Base-by-base conservation (phyloP, 2,797 vertebrate genomes). In the Cynopterus sphinx region DNA sequence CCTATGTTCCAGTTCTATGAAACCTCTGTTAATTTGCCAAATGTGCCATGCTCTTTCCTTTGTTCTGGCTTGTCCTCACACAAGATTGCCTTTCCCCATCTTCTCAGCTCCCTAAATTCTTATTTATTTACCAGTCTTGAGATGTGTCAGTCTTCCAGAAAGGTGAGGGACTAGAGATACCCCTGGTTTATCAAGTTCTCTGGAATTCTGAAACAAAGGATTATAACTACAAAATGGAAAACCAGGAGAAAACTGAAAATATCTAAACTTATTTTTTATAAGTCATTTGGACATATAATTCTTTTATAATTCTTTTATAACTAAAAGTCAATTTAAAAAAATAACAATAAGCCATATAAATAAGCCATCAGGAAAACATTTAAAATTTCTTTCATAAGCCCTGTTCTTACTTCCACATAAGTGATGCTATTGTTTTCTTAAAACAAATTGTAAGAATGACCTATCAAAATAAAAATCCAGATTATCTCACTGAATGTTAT, bases 321-420 rank as follows among this genome's bases (percentile, higher is more conserved):
- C 39, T 59, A 65, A 93, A 86, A 83, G 68, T 86, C 33, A 65
- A 70, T 87, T 93, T 94, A 11, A 93, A 96, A 96, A 90, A 78
- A 78, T 89, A 89, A 88, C 51, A 81, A 57, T 77, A 75, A 74
- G 8, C 17, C 39, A 79, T 71, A 55, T 57, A 31, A 51, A 81
- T 78, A 92, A 91, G 24, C 19, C 28, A 91, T 84, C 55, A 55
- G 6, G n/a, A 55, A 96, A 93, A 87, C 41, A 63, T 51, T 84
- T 53, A 68, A 70, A 61, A 73, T 84, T 77, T 75, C 81, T 86
- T 94, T 91, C 53, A 43, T 41, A 96, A 55, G 33, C 15, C 46
- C 49, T 19, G 49, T 94, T 39, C 75, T 84, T 46, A 91, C 36
- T 89, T 31, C 55, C 9, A 55, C 16, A 43, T 67, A 85, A 95